Conservation (phyloP, 1,140 invertebrate species). For the Gyrodactylus bullatarudis region DNA sequence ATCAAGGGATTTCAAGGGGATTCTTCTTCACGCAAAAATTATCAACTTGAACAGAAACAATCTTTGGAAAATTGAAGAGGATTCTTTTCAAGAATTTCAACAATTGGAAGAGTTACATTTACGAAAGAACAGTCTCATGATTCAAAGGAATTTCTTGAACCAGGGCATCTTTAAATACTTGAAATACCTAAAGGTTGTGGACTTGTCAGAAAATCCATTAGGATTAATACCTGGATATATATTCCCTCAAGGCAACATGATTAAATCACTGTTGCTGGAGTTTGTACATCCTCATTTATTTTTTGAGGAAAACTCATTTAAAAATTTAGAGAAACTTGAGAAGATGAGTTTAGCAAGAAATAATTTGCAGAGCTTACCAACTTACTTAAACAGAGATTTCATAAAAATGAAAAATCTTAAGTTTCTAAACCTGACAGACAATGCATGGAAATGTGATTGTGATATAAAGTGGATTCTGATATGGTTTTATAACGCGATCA, state of each 20-base stretch:
- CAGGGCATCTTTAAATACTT: background rate
- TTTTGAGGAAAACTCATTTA: background rate
- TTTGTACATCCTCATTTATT: background rate
- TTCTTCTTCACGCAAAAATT: background rate
- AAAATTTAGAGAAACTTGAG: background rate
- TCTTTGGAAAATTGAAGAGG: background rate
- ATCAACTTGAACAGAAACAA: background rate
- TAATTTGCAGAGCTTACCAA: background rate
- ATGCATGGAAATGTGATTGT: slow-evolving; percentile 2
- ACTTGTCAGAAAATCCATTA: slow-evolving; percentile 1
- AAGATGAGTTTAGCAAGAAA: background rate
- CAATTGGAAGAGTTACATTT: background rate
- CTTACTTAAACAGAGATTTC: background rate
- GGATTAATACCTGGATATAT: background rate
- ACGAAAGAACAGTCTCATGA: background rate
- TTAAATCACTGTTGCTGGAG: background rate
- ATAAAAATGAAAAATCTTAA: background rate
- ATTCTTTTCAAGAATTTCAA: background rate
- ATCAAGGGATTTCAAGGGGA: background rate
- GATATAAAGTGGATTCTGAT: background rate
- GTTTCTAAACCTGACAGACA: background rate
- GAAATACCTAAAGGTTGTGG: background rate
- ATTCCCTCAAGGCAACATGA: background rate
- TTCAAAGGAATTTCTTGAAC: background rate
- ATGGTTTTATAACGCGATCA: background rate